Evolutionary conservation across 2,113 vertebrate species (phyloP), one percentile per base, ranked within the genome.

Genomic region (Tragelaphus scriptus): DNA sequence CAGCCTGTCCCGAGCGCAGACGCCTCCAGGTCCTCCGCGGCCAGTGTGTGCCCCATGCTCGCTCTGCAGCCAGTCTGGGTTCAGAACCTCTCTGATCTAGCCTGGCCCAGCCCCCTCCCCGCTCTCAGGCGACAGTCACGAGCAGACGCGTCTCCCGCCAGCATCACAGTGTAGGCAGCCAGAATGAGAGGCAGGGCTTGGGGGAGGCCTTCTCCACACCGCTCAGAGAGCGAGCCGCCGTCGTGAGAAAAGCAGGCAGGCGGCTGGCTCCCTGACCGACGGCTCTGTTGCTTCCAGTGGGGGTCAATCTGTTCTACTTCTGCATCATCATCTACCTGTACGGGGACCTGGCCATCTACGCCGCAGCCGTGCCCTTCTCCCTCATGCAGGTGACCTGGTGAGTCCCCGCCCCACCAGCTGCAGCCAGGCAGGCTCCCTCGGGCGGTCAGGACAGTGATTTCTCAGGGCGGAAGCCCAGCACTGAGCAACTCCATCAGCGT

Each of bases 281-380:
- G 36, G 19, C 71, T 89, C 44, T 91, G 71, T 98, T 96, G 90
- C 95, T 98, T 98, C 19, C 99, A 99, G 99, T 99, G 95, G 99
- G 99, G 2, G 99, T 99, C 98, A 99, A 99, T 97, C 99, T 99
- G 99, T 99, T 99, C 99, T 99, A 99, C 98, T 99, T 99, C 99
- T 99, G 99, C 99, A 99, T 99, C 98, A 99, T 99, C 8, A 98
- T 99, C 95, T 99, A 99, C 98, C 99, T 99, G 98, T 99, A 99
- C 0, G 99, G 99, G 88, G 99, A 99, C 98, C 98, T 99, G 98
- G 99, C 99, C 82, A 99, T 99, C 99, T 99, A 99, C 1, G 99
- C 99, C 0, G 99, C 99, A 0, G 99, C 99, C 0, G 99, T 99
- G 49, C 99, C 99, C 0, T 99, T 99, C 79, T 99, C 99, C 2